These are phyloP conservation scores for Dynastes hyllus DNA, from an alignment of 2,888 invertebrate species.

Conservation along the genomic window DNA sequence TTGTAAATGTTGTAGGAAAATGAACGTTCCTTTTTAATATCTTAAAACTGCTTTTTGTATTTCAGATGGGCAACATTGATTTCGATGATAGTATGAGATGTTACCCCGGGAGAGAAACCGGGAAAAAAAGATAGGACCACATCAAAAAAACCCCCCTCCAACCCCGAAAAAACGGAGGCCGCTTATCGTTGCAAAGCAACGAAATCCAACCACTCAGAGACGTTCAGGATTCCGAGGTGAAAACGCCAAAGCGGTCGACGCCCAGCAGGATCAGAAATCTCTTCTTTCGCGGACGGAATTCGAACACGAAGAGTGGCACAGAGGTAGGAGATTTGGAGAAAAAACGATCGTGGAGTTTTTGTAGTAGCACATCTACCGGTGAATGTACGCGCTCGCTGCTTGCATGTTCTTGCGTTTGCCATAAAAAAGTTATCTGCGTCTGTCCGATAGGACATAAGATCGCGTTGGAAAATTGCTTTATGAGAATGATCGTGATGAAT, in stretches of 20 bases:
- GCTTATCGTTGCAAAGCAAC: slow-evolving; percentile 79
- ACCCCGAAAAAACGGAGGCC: slow-evolving; percentile 87
- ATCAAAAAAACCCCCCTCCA: slow-evolving; percentile 88
- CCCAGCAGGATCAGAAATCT: slow-evolving; percentile 77
- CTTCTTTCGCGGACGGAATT: slow-evolving; percentile 74
- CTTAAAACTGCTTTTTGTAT: slow-evolving; percentile 35
- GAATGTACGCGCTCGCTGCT: slow-evolving; percentile 27
- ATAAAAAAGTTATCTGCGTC: slow-evolving; percentile 28
- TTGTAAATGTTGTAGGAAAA: no score
- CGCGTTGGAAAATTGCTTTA: slow-evolving; percentile 18
- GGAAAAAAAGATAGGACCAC: slow-evolving; percentile 80
- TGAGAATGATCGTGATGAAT: slow-evolving; percentile 31
- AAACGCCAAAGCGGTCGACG: slow-evolving; percentile 73
- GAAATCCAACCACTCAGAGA: slow-evolving; percentile 74
- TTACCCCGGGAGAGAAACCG: slow-evolving; percentile 70
- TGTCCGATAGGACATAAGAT: slow-evolving; percentile 29
- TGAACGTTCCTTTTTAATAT: no score
- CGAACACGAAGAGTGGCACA: slow-evolving; percentile 66
- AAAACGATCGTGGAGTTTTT: slow-evolving; percentile 34
- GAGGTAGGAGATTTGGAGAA: slow-evolving; percentile 60
- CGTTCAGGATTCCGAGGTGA: slow-evolving; percentile 68
- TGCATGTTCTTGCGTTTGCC: slow-evolving; percentile 47
- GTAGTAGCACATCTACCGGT: not conserved
- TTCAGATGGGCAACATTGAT: slow-evolving; percentile 65
- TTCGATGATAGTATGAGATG: slow-evolving; percentile 69